Base-by-base conservation (phyloP, 2,888 invertebrate species). In the Thymelicus acteon region DNA sequence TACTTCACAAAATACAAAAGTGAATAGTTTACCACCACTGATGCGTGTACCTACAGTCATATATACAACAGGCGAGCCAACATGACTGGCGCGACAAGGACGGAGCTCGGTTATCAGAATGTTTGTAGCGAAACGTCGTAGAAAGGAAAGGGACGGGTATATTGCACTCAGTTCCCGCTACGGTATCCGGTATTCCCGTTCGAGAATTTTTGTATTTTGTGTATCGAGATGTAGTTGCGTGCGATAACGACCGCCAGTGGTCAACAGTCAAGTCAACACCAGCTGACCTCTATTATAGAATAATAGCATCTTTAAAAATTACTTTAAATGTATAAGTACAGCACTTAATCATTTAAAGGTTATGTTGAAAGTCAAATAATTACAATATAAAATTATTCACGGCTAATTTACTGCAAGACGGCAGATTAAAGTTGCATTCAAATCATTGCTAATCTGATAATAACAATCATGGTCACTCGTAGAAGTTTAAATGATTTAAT, bases 161-260 rank as follows among this genome's bases (percentile, higher is more conserved):
- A 81, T 78, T 80, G 84, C 78, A 77, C 76, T 77, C 67, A 66
- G 69, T 75, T 78, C 78, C 75, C 72, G 77, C 77, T 74, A 78
- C 67, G 74, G 85, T 87, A 88, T 91, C 91, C 89, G 91, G 91
- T 88, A 90, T 91, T 90, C 89, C 90, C 86, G 89, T 90, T 89
- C 79, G 82, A 86, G 88, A 87, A 77, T 87, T 87, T 85, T 78
- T 78, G 75, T 75, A 67, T 74, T 78, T 72, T 85, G 83, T 83
- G 60, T 61, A 71, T 61, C 15, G 49, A 85, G 84, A 87, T 87
- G 82, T 81, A 81, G 77, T 78, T 74, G 60, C 71, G 68, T 77
- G 78, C 81, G 82, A 82, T 83, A 84, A 82, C 76, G 79, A 75
- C 77, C 75, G 84, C 80, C 80, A 80, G 77, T 83, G 85, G 84